These are phyloP conservation scores for Oreortyx pictus DNA, from an alignment of 2,797 vertebrate genomes.

Conservation along the genomic window DNA sequence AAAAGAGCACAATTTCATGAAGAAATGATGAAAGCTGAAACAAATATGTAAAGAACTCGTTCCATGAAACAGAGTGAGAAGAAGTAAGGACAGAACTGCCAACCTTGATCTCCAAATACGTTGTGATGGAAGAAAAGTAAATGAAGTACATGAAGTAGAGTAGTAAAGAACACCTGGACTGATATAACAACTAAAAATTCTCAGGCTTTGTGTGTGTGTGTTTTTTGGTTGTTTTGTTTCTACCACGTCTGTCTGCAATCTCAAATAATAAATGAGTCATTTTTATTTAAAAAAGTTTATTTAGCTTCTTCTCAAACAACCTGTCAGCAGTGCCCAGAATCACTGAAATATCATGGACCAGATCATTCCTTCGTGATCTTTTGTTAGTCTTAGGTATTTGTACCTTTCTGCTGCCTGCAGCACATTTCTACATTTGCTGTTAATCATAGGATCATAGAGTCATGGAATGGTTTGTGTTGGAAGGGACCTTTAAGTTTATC, in stretches of 20 bases:
- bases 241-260: neutral
- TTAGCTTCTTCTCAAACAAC: neutral
- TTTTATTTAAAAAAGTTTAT: neutral
- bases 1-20: neutral
- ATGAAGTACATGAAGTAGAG: neutral
- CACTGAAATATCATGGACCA: rapidly evolving
- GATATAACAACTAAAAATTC: neutral
- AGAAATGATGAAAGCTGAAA: neutral
- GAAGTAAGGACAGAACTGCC: neutral
- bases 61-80: neutral
- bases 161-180: neutral
- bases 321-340: neutral
- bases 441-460: neutral
- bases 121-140: rapidly evolving
- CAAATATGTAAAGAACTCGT: neutral
- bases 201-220: neutral
- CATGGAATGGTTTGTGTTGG: no score
- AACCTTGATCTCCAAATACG: neutral
- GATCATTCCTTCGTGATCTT: neutral
- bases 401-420: neutral
- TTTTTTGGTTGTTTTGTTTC: neutral
- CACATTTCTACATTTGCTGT: neutral
- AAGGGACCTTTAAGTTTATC: no score
- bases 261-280: neutral
- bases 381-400: neutral